Base-by-base conservation (phyloP, 2,888 invertebrate species). In the Atethmia centrago region DNA sequence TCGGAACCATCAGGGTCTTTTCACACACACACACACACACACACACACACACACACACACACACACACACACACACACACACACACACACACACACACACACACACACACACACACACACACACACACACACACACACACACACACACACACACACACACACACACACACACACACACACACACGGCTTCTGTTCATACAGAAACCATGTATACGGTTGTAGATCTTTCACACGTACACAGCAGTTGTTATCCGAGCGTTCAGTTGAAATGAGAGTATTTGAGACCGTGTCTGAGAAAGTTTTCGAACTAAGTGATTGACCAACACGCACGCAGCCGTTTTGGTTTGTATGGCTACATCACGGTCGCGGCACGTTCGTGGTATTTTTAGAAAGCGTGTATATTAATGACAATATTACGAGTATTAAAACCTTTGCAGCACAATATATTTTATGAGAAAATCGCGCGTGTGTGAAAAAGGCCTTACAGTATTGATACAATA, bases 401-500 rank as follows among this genome's bases (percentile, higher is more conserved):
- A 19, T 61, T 61, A 61, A 42, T 40, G 25, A 25, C 25, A 40
- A n/a, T 12, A 21, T 10, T 21, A 36, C 36, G 36, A 36, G 36
- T 36, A 59, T 59, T 59, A 59, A 59, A 61, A 25, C 40, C 36
- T 16, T 25, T 61, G 10, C 19, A 16, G 25, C 16, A 16, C 16
- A 40, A 7, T 40, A 40, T 9, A 21, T 58, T 36, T 58, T 31
- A 16, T 63, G 4, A 9, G 21, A 36, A 40, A 56, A 56, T 19
- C 2, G 19, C 19, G 42, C 5, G 4, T 14, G 12, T 55, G 14
- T 75, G 36, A 28, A 36, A 7, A 47, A 7, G 4, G 14, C 28
- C 4, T 75, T 55, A 62, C 10, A 62, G n/a, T 79, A 63, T 63
- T 63, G 51, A 53, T 31, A 78, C 25, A 56, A 49, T 8, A 49